phyloP scores from a whole-genome alignment of 2,797 vertebrate species.

The Antennarius maculatus region DNA sequence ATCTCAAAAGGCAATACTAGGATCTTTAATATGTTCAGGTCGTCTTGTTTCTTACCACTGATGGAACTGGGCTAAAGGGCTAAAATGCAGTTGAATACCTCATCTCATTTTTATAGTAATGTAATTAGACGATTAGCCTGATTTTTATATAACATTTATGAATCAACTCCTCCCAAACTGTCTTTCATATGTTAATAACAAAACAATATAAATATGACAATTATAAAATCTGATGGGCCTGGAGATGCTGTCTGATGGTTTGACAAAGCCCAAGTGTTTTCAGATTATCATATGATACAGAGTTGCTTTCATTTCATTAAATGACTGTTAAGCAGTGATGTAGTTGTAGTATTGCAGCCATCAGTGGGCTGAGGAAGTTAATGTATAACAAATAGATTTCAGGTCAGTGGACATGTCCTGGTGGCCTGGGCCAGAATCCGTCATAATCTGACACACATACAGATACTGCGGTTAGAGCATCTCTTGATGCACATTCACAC shows the following conservation, averaged over 20 bases:
- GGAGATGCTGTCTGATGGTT: conserved; percentile 49
- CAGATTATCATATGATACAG: conserved; percentile 36
- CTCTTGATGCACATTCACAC: conserved; percentile 54
- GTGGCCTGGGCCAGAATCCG: conserved; percentile 26
- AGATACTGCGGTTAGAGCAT: conserved; percentile 37
- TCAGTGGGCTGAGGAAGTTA: conserved; percentile 5
- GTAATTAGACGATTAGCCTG: conserved; percentile 62
- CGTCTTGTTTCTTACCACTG: conserved; percentile 51
- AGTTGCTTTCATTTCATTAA: conserved; percentile 9
- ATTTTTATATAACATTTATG: conserved; percentile 51
- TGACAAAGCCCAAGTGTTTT: conserved; percentile 51
- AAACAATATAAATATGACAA: conserved; percentile 42
- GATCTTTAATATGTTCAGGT: conserved; percentile 24
- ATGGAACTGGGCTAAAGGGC: conserved; percentile 57
- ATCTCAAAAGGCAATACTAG: conserved; percentile 47
- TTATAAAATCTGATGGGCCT: conserved; percentile 48
- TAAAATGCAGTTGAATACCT: conserved; percentile 48
- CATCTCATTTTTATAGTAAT: conserved; percentile 48
- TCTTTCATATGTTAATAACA: conserved; percentile 58
- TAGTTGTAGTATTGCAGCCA: conserved; percentile 23
- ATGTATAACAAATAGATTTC: conserved; percentile 39
- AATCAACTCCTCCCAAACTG: conserved; percentile 34
- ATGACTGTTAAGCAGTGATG: conserved; percentile 5
- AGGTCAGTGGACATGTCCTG: conserved; percentile 19
- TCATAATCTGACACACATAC: conserved; percentile 33